phyloP scores from a whole-genome alignment of 2,888 invertebrate genomes.

The Lamellibrachia columna region DNA sequence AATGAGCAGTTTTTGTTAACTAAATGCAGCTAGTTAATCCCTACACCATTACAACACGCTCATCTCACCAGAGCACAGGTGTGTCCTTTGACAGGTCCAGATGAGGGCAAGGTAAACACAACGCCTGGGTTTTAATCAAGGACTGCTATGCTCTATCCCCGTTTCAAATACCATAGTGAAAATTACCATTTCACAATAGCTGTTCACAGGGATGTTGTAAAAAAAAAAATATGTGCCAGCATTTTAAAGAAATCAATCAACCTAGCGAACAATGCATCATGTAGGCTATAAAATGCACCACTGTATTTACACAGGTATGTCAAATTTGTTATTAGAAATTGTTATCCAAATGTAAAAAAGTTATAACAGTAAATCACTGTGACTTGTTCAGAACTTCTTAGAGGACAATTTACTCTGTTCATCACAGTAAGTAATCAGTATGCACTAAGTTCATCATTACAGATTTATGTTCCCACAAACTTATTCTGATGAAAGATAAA shows the following conservation, averaged over 20 bases:
- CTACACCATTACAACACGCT: too few species aligned
- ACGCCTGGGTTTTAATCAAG: slow-evolving; percentile 16
- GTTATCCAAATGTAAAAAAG: background rate
- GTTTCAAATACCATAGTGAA: background rate
- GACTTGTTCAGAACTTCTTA: too few species aligned
- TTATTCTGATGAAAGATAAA: background rate
- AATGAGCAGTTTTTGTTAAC: background rate
- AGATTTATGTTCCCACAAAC: background rate
- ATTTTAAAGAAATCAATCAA: too few species aligned
- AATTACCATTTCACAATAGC: slow-evolving; percentile 4
- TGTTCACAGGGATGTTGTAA: background rate
- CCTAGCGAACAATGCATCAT: too few species aligned
- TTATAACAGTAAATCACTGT: background rate
- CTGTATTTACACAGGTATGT: too few species aligned
- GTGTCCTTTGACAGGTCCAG: slow-evolving; percentile 9
- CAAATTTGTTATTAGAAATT: too few species aligned
- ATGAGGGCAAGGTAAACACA: slow-evolving; percentile 11
- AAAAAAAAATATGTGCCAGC: too few species aligned
- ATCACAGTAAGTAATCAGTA: too few species aligned
- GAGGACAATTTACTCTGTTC: too few species aligned
- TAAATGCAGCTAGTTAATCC: too few species aligned
- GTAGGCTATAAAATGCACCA: too few species aligned
- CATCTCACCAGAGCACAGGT: background rate
- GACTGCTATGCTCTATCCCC: background rate
- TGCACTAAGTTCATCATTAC: too few species aligned